These are phyloP conservation scores for Avahi laniger DNA, from an alignment of 2,797 vertebrate genomes.

Conservation along the genomic window DNA sequence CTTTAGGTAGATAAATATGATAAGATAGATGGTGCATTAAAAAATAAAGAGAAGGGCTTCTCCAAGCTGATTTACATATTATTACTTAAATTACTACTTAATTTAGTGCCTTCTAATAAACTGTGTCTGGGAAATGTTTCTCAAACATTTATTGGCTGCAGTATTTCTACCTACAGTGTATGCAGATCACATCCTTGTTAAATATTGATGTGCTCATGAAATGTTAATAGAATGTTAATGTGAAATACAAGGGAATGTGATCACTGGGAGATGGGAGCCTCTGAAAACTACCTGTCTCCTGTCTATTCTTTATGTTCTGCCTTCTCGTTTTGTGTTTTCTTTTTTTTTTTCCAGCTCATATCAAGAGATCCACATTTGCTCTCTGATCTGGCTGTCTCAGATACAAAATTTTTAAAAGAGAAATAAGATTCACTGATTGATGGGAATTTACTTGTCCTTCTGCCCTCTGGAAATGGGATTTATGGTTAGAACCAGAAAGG, in stretches of 20 bases:
- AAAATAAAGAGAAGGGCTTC: conserved; percentile 64
- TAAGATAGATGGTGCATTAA: conserved; percentile 52
- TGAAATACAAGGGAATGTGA: conserved; percentile 67
- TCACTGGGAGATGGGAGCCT: conserved; percentile 60
- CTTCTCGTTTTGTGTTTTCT: not conserved
- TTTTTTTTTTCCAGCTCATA: not conserved
- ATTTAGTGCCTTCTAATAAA: conserved; percentile 83
- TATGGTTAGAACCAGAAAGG: not conserved
- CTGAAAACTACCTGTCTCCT: conserved; percentile 33
- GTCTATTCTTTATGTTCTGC: conserved; percentile 14
- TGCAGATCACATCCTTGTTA: conserved; percentile 80
- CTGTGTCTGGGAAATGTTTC: conserved; percentile 77
- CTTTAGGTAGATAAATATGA: conserved; percentile 64
- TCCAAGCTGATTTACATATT: conserved; percentile 81
- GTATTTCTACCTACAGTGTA: conserved; percentile 79
- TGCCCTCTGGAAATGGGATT: not conserved
- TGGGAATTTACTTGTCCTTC: not conserved
- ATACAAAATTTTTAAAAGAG: not conserved
- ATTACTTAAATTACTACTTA: conserved; percentile 83
- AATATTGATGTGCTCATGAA: conserved; percentile 84
- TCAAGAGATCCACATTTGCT: not conserved
- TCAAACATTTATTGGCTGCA: conserved; percentile 81
- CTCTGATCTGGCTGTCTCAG: not conserved
- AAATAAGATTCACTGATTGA: not conserved
- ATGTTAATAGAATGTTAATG: conserved; percentile 83